Base-by-base conservation (phyloP, 2,888 invertebrate species). In the Hydroisotoma schaefferi region DNA sequence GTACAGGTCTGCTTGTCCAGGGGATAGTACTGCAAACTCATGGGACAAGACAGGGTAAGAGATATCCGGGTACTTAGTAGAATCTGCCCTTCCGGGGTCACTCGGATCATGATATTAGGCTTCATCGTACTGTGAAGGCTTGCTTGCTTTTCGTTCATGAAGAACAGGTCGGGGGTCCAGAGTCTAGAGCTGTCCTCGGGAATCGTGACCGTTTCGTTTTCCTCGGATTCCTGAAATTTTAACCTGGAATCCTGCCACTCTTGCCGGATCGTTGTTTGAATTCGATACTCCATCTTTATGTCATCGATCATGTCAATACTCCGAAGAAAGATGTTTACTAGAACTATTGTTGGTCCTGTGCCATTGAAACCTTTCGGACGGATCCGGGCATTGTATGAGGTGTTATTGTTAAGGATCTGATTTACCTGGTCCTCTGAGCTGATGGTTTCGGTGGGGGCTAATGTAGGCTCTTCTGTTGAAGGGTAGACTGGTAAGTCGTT, bases 1-100 rank as follows among this genome's bases (percentile, higher is more conserved):
- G 46, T 33, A 38, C 65, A 66, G 2, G 26, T 46, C 33, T 66
- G 65, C 15, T 25, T 38, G 27, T 66, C 65, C 48, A 66, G 62
- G 0, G 65, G 65, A 27, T 59, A 63, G 8, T 27, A 46, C 20
- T 27, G 5, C 5, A 66, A 33, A 23, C 60, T 28, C 65, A 62
- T 66, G 2, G 48, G 47, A 43, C 65, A 66, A 2, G 62, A 51
- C 8, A 60, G 15, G 2, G 60, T 55, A n/a, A 60, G 8, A 5
- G 65, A 60, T 0, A 66, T 2, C 2, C 60, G 26, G 1, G 47
- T 38, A 29, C 55, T 63, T 2, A 48, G 25, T 6, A 54, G 29
- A 4, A 66, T n/a, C 1, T 28, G 52, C 8, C 65, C 65, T 20
- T 59, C 46, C 1, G 57, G 52, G 15, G 43, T 53, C 3, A 53